phyloP scores from a whole-genome alignment of 2,113 vertebrate genomes.

The Solea solea region DNA sequence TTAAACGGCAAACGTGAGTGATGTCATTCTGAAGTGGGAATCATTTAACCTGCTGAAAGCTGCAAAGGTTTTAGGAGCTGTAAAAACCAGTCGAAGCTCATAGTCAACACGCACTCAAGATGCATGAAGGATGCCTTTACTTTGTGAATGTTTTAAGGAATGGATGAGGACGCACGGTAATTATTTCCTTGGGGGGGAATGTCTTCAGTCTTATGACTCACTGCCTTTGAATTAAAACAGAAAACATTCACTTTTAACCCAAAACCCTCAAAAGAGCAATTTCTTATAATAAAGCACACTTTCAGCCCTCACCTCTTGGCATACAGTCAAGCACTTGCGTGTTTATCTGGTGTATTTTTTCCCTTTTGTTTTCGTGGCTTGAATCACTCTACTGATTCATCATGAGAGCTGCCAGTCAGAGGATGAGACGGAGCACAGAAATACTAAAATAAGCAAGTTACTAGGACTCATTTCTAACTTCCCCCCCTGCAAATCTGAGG shows the following conservation, averaged over 20 bases:
- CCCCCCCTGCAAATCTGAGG: no score
- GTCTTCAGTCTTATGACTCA: constrained; percentile 59
- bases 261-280: no score
- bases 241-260: constrained; percentile 45
- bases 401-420: no score
- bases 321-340: no score
- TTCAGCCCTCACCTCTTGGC: no score
- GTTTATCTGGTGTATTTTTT: no score
- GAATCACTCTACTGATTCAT: no score
- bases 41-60: constrained; percentile 63
- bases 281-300: no score
- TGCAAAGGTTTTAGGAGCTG: constrained; percentile 35
- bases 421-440: no score
- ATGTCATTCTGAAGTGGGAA: constrained; percentile 53
- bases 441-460: no score
- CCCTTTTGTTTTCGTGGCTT: no score
- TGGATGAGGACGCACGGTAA: constrained; percentile 56
- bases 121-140: constrained; percentile 28
- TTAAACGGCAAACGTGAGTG: constrained; percentile 49
- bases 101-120: not conserved
- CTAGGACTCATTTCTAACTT: no score
- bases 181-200: constrained; percentile 70
- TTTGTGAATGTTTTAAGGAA: constrained; percentile 40
- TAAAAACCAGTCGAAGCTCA: constrained; percentile 3
- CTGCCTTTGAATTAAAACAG: constrained; percentile 69